Conservation (phyloP, 2,888 invertebrate genomes). For the Galerucella nymphaeae region DNA sequence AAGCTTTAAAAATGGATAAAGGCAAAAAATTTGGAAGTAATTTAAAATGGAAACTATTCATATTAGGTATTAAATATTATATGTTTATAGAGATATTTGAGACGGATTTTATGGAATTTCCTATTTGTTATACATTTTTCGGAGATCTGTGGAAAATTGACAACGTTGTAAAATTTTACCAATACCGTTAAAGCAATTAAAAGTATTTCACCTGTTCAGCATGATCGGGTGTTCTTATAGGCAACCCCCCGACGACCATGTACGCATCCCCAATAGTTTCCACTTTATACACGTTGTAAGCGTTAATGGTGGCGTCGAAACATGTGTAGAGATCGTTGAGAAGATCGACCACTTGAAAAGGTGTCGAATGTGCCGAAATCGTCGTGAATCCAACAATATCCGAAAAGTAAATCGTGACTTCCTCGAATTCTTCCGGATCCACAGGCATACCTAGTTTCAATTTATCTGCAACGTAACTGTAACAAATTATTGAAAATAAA, state of each 20-base stretch:
- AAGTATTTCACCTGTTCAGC: conserved; percentile 70
- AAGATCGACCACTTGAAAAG: conserved; percentile 89
- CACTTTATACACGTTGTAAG: conserved; percentile 91
- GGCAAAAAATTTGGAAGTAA: no score
- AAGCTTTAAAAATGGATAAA: no score
- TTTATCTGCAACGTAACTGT: conserved; percentile 91
- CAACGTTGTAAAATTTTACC: no score
- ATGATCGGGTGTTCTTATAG: conserved; percentile 81
- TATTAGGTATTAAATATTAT: no score
- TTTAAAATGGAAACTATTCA: no score
- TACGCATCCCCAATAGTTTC: conserved; percentile 96
- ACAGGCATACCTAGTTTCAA: conserved; percentile 90
- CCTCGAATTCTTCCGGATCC: conserved; percentile 92
- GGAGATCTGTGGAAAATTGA: no score
- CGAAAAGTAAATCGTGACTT: conserved; percentile 94
- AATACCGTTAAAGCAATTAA: no score
- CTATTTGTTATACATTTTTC: no score
- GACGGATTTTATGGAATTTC: no score
- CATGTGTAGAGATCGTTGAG: conserved; percentile 93
- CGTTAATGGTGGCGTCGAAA: conserved; percentile 93
- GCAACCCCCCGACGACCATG: conserved; percentile 93
- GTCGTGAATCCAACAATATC: conserved; percentile 96
- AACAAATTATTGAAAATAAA: conserved; percentile 31
- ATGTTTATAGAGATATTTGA: no score
- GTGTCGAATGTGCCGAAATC: conserved; percentile 91